Evolutionary conservation across 1,140 invertebrate genomes (phyloP).

Genomic region (Mylabris phalerata): DNA sequence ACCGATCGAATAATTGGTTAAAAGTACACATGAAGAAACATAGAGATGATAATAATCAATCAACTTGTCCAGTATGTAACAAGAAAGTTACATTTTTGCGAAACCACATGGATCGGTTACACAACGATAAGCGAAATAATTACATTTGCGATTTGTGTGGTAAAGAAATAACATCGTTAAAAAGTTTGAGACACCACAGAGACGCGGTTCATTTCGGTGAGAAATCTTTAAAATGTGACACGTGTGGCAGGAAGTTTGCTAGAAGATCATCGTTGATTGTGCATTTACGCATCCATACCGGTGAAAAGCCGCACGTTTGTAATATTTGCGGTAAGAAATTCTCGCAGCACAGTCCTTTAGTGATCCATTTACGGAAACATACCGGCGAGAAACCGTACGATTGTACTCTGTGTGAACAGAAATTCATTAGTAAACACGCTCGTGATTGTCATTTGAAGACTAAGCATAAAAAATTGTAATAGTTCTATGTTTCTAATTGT

Average conservation of each 20-base stretch:
- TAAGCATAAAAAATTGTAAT: constrained; percentile 54
- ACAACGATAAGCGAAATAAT: constrained; percentile 20
- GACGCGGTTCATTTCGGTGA: constrained; percentile 30
- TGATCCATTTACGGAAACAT: constrained; percentile 52
- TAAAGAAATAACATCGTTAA: constrained; percentile 30
- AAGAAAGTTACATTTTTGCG: constrained; percentile 2
- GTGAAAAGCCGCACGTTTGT: constrained; percentile 26
- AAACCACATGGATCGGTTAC: constrained; percentile 27
- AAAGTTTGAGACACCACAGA: constrained; percentile 30
- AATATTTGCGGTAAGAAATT: too few species aligned
- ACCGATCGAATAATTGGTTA: constrained; percentile 29
- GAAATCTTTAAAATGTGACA: constrained; percentile 35
- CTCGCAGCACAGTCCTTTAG: too few species aligned
- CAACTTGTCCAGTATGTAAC: too few species aligned
- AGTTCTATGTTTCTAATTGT: constrained; percentile 47
- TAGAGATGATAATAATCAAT: constrained; percentile 21
- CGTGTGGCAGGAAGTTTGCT: constrained; percentile 29
- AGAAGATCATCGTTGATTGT: constrained; percentile 46
- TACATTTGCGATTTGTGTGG: constrained; percentile 33
- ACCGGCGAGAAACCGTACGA: constrained; percentile 24
- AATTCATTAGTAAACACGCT: constrained; percentile 35
- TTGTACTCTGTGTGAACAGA: constrained; percentile 37
- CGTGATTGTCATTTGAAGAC: constrained; percentile 50
- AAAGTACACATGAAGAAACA: constrained; percentile 28
- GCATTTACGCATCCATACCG: constrained; percentile 50